phyloP scores from a whole-genome alignment of 2,797 vertebrate species.

The Podargus strigoides region DNA sequence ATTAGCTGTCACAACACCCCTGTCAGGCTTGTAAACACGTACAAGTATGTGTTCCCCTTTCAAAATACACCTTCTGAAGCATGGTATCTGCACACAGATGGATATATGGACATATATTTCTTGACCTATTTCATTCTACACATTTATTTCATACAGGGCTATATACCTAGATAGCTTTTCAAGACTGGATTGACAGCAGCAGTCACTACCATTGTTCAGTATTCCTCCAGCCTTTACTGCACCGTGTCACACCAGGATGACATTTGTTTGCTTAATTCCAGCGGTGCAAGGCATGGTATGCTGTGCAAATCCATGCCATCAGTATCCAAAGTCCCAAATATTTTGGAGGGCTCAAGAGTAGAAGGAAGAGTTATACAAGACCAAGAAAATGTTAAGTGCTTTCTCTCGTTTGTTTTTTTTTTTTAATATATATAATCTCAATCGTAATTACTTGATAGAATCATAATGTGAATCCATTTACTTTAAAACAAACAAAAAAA shows the following conservation, averaged over 20 bases:
- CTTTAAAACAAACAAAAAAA: neutral
- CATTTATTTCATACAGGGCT: accelerated
- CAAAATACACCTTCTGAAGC: neutral
- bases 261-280: neutral
- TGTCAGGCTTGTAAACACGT: neutral
- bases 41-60: neutral
- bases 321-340: neutral
- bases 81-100: accelerated
- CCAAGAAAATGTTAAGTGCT: neutral
- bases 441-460: neutral
- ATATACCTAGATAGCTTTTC: accelerated
- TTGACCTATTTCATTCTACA: accelerated
- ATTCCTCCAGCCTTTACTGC: neutral
- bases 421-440: no score
- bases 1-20: neutral
- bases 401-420: no score
- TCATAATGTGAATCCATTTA: neutral
- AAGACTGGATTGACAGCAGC: neutral
- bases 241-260: accelerated
- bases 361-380: neutral
- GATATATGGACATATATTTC: neutral
- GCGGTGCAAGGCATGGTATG: neutral
- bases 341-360: neutral
- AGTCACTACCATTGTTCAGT: accelerated
- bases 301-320: neutral